Conservation (phyloP, 2,797 vertebrate species). For the Tiaroga cobitis region DNA sequence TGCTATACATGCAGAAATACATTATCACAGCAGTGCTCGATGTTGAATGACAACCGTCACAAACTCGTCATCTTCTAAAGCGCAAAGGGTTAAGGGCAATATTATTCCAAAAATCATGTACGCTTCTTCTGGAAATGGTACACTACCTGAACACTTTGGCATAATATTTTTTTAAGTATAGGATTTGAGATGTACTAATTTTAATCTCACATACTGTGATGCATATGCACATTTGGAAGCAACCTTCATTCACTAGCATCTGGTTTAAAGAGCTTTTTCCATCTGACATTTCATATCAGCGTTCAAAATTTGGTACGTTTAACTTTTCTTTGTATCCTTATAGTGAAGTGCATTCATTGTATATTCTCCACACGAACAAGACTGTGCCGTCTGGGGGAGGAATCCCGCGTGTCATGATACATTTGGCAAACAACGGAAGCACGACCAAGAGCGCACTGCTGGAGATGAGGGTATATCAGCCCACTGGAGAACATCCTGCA, state of each 20-base stretch:
- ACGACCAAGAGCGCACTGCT: not conserved
- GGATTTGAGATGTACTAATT: not conserved
- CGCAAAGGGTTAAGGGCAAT: not conserved
- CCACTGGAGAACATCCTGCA: constrained; percentile 53
- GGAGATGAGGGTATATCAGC: constrained; percentile 24
- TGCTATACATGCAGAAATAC: not conserved
- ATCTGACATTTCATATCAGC: not conserved
- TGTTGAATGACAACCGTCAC: not conserved
- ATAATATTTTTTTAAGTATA: not conserved
- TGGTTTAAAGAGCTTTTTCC: not conserved
- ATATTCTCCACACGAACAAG: constrained; percentile 19
- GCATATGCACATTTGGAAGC: not conserved
- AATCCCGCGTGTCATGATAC: constrained; percentile 9
- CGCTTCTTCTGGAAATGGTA: not conserved
- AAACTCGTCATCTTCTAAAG: not conserved
- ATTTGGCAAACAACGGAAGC: constrained; percentile 32
- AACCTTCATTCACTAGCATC: constrained; percentile 6
- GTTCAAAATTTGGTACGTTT: not conserved
- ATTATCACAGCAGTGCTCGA: not conserved
- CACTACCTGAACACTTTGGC: not conserved
- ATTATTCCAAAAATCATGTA: not conserved
- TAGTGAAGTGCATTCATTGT: constrained; percentile 15
- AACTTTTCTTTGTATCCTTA: not conserved
- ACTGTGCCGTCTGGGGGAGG: not conserved
- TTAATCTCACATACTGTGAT: constrained; percentile 11